phyloP scores from a whole-genome alignment of 2,113 vertebrate genomes.

The Sardina pilchardus region DNA sequence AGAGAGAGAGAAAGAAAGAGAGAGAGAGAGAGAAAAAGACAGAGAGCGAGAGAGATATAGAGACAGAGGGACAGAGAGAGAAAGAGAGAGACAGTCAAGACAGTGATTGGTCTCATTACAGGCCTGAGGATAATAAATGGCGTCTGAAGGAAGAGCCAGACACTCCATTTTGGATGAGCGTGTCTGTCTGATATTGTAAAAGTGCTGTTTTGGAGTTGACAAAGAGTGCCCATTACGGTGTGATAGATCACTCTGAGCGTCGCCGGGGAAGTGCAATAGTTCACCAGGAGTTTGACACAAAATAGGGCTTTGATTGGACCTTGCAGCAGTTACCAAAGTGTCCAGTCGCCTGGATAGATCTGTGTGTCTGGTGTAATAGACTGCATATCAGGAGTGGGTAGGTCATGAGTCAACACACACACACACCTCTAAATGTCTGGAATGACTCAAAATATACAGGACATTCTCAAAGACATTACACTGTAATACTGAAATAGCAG shows the following conservation, averaged over 20 bases:
- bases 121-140: background rate
- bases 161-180: background rate
- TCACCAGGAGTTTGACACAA: background rate
- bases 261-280: background rate
- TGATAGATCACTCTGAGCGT: constrained; percentile 23
- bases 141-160: constrained; percentile 3
- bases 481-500: background rate
- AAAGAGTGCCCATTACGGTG: background rate
- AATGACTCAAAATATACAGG: background rate
- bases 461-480: background rate
- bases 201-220: background rate
- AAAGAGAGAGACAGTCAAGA: too few species aligned
- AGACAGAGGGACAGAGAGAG: background rate
- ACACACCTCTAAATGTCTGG: background rate
- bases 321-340: background rate
- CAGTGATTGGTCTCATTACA: constrained; percentile 30
- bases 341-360: background rate
- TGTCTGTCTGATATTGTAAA: constrained; percentile 14
- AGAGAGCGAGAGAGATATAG: background rate
- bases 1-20: background rate
- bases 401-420: background rate
- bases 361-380: background rate
- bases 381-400: background rate
- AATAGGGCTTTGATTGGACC: background rate
- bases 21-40: background rate